These are phyloP conservation scores for Synanthedon myopaeformis DNA, from an alignment of 2,888 invertebrate genomes.

Conservation along the genomic window DNA sequence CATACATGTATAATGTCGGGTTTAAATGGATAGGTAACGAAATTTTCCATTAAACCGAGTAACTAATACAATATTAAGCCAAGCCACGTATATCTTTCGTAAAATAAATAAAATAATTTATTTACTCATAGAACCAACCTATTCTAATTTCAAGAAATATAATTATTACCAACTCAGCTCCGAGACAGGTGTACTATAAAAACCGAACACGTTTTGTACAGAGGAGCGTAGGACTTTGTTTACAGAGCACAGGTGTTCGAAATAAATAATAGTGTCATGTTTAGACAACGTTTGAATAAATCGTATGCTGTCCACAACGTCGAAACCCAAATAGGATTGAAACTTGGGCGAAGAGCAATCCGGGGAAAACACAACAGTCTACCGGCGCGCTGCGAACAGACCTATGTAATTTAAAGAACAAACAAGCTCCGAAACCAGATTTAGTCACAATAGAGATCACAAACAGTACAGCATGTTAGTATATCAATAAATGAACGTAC, in stretches of 20 bases:
- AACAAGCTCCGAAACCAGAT: slow-evolving; percentile 34
- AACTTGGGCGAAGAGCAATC: slow-evolving; percentile 42
- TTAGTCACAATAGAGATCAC: slow-evolving; percentile 11
- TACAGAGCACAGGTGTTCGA: neutral
- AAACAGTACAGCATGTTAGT: neutral
- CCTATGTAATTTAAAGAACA: slow-evolving; percentile 53
- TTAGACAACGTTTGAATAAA: slow-evolving; percentile 17
- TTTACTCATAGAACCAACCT: no score
- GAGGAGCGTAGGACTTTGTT: neutral
- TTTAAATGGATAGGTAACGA: no score
- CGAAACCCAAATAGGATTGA: slow-evolving; percentile 39
- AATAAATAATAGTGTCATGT: neutral
- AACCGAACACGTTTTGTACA: no score
- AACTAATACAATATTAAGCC: no score
- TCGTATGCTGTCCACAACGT: slow-evolving; percentile 28
- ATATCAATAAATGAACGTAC: no score
- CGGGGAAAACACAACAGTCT: slow-evolving; percentile 36
- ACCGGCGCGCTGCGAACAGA: slow-evolving; percentile 20
- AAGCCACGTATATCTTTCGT: no score
- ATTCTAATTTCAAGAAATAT: no score
- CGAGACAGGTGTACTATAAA: no score
- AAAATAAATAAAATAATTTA: no score
- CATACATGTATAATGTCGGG: no score
- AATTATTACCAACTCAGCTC: no score
- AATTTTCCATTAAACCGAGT: no score